phyloP scores from a whole-genome alignment of 2,797 vertebrate species.

The Tamandua tetradactyla region DNA sequence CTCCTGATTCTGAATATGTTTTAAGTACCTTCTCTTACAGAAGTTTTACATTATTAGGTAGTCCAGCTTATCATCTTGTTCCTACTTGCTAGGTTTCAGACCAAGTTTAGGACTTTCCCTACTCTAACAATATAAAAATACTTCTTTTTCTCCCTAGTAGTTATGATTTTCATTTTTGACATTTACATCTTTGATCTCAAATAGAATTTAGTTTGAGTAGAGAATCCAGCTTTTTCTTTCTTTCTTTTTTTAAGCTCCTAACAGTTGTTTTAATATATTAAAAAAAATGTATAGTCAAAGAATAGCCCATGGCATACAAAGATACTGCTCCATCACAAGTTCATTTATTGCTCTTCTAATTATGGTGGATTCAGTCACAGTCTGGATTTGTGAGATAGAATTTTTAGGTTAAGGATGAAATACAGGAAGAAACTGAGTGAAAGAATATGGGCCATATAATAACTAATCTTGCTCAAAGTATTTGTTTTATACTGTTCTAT shows the following conservation, averaged over 20 bases:
- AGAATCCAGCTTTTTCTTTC: not conserved
- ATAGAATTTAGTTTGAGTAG: not conserved
- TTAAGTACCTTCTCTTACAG: not conserved
- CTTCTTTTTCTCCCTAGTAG: not conserved
- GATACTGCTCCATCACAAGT: not conserved
- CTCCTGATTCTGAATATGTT: not conserved
- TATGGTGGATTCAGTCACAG: not conserved
- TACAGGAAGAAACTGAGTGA: not conserved
- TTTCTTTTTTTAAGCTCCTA: not conserved
- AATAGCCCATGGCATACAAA: slow-evolving; percentile 8
- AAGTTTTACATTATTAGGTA: slow-evolving; percentile 34
- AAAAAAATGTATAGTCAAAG: not conserved
- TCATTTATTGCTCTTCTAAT: slow-evolving; percentile 46
- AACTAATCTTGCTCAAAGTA: not conserved
- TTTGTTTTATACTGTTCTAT: not conserved
- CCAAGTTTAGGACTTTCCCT: slow-evolving; percentile 24
- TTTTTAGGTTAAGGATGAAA: not conserved
- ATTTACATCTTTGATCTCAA: not conserved
- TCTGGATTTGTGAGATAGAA: not conserved
- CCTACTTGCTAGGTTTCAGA: slow-evolving; percentile 15
- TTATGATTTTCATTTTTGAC: slow-evolving; percentile 14
- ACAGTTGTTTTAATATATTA: not conserved
- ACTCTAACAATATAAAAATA: slow-evolving; percentile 34
- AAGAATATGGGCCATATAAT: not conserved
- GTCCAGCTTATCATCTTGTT: not conserved